Base-by-base conservation (phyloP, 2,113 vertebrate genomes). In the Vulpes lagopus region DNA sequence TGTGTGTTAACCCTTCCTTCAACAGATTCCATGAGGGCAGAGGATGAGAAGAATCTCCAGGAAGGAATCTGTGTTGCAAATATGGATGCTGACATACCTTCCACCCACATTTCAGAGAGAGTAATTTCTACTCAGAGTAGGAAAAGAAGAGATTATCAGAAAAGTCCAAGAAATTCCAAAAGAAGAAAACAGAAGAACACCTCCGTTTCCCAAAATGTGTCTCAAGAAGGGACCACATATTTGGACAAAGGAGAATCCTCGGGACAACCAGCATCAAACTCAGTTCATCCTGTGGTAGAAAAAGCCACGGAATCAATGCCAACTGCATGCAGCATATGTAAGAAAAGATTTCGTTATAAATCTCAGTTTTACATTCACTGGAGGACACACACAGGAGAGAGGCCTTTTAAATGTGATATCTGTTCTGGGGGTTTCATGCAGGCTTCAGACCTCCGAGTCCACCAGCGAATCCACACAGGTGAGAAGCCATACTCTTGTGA, bases 281-380 rank as follows among this genome's bases (percentile, higher is more conserved):
- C 16, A 19, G 7, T 7, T 53, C 17, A 2, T 23, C 23, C 12
- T 0, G 3, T 1, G 1, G 27, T 27, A 5, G 35, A 23, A 14
- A 0, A 64, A 43, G 3, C 16, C 55, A 2, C 0, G 0, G 4
- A 5, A 3, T 1, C 0, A 6, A 1, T 1, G 0, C 4, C 0
- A 0, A 83, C 93, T 2, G 8, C 32, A 1, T 98, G 98, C 12
- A 0, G 5, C 0, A 9, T 60, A 1, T 98, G 97, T 43, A 3
- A 69, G 11, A 98, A 96, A 55, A 6, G 15, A 0, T 98, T 98
- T 59, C 59, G 25, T 2, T 96, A 96, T 5, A 82, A 49, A 0
- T 96, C 97, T 3, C 94, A 94, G 59, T 43, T 97, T 6, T 19
- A 16, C 5, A 38, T 92, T 27, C 98, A 79, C 51, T 55, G 30